phyloP scores from a whole-genome alignment of 2,113 vertebrate genomes.

The Barnardius zonarius region DNA sequence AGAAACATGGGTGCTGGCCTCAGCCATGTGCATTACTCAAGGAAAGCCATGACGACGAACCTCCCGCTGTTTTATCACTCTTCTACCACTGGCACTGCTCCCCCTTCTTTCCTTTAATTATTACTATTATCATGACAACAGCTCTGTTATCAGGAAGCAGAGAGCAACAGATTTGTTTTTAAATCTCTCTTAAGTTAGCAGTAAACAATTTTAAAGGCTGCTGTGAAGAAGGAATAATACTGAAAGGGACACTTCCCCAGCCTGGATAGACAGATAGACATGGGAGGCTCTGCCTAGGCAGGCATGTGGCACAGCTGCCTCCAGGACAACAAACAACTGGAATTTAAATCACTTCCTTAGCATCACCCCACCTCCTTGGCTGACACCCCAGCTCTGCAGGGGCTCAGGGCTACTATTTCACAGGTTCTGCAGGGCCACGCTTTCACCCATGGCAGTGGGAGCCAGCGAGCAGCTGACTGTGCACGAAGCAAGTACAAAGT shows the following conservation, averaged over 20 bases:
- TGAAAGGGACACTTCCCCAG: background rate
- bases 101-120: background rate
- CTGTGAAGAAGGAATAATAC: background rate
- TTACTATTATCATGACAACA: background rate
- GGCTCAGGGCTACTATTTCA: accelerated
- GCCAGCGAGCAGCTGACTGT: background rate
- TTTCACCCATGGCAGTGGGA: background rate
- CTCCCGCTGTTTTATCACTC: no score
- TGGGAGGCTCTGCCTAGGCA: background rate
- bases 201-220: background rate
- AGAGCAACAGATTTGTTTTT: background rate
- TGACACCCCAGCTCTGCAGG: background rate
- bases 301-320: accelerated
- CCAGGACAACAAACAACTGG: background rate
- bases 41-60: background rate
- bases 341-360: background rate
- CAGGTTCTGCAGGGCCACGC: background rate
- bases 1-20: background rate
- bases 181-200: background rate
- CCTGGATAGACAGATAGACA: background rate
- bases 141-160: background rate
- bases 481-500: constrained; percentile 1
- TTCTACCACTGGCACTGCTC: accelerated
- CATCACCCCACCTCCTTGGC: background rate
- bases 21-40: accelerated